phyloP scores from a whole-genome alignment of 2,888 invertebrate genomes.

The Quadroppia sp. region DNA sequence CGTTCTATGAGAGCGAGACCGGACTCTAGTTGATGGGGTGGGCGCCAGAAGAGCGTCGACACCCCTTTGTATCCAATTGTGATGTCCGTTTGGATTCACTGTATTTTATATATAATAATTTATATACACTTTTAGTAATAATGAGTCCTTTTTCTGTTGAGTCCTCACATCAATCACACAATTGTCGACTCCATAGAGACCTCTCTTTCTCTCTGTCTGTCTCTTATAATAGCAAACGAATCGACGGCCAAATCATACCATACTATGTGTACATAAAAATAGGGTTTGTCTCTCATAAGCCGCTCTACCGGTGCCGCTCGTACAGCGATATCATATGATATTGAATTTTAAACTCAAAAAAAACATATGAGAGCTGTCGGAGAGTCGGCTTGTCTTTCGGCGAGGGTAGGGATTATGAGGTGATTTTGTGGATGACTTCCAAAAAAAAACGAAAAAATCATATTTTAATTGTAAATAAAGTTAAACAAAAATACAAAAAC shows the following conservation, averaged over 20 bases:
- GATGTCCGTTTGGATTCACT: not conserved
- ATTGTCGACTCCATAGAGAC: not conserved
- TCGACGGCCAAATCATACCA: not conserved
- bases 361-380: too few relatives aligned
- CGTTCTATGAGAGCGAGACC: slow-evolving; percentile 43
- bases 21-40: slow-evolving; percentile 41
- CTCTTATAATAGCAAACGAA: not conserved
- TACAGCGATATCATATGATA: too few relatives aligned
- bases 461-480: too few relatives aligned
- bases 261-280: not conserved
- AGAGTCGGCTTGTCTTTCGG: too few relatives aligned
- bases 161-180: not conserved
- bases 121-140: slow-evolving; percentile 6
- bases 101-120: not conserved
- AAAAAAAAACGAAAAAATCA: too few relatives aligned
- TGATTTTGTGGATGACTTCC: too few relatives aligned
- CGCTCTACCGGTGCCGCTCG: too few relatives aligned
- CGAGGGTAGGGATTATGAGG: too few relatives aligned
- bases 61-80: not conserved
- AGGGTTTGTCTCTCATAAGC: not conserved
- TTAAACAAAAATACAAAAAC: too few relatives aligned
- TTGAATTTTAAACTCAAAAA: too few relatives aligned
- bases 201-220: not conserved
- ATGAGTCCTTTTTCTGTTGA: not conserved
- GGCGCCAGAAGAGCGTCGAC: too few relatives aligned